phyloP scores from a whole-genome alignment of 2,113 vertebrate species.

The Balaeniceps rex region DNA sequence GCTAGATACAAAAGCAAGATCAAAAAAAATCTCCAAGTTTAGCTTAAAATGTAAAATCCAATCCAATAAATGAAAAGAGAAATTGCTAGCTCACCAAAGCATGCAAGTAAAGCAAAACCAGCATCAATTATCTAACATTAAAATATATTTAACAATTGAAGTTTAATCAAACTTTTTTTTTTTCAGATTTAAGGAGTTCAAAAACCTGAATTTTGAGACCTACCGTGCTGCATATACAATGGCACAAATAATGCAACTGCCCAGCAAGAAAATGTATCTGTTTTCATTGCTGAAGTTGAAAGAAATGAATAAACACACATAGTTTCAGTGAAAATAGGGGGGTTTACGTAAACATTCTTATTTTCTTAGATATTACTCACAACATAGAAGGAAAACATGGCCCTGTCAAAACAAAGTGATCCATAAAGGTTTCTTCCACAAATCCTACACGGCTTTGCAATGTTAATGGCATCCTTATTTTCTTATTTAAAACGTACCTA shows the following conservation, averaged over 20 bases:
- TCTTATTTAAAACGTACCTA: slow-evolving; percentile 75
- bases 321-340: background rate
- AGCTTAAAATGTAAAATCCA: slow-evolving; percentile 7
- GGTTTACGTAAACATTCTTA: background rate
- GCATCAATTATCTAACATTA: background rate
- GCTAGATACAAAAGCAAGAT: background rate
- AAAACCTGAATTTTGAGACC: background rate
- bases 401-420: background rate
- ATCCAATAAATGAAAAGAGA: background rate
- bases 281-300: background rate
- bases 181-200: background rate
- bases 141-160: background rate
- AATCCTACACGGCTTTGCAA: background rate
- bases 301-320: background rate
- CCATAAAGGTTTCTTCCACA: background rate
- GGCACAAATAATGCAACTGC: background rate
- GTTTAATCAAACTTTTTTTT: background rate
- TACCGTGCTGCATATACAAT: background rate
- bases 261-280: background rate
- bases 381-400: background rate
- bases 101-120: background rate
- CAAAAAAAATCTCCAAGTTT: slow-evolving; percentile 20
- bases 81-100: background rate
- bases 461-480: background rate
- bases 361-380: background rate